These are phyloP conservation scores for Drosophila imparisetae DNA, from an alignment of 2,888 invertebrate genomes.

Conservation along the genomic window DNA sequence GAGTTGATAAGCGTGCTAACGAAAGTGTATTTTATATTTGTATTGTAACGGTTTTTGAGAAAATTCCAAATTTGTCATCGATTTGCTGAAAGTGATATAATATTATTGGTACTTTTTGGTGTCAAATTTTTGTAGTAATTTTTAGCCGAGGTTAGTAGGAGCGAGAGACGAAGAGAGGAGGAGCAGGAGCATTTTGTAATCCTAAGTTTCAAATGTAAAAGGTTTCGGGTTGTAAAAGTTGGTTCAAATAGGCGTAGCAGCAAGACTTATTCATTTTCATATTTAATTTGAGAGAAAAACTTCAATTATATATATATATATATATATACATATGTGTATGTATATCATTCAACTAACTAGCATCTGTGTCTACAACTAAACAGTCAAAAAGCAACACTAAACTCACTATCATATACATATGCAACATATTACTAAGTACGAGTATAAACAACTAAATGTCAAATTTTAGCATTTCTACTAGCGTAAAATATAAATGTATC, in stretches of 20 bases:
- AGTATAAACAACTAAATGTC: slow-evolving; percentile 62
- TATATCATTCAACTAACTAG: slow-evolving; percentile 51
- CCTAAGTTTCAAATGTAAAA: slow-evolving; percentile 36
- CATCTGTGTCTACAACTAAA: slow-evolving; percentile 65
- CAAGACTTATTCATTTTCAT: slow-evolving; percentile 30
- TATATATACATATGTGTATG: slow-evolving; percentile 2
- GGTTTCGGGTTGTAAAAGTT: slow-evolving; percentile 66
- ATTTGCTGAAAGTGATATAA: slow-evolving; percentile 75
- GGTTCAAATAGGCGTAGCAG: slow-evolving; percentile 54
- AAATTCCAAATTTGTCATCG: slow-evolving; percentile 73
- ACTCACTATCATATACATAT: slow-evolving; percentile 52
- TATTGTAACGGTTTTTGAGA: slow-evolving; percentile 58
- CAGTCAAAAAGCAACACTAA: slow-evolving; percentile 32
- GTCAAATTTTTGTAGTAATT: slow-evolving; percentile 55
- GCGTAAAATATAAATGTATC: slow-evolving; percentile 46
- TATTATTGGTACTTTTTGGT: slow-evolving; percentile 71
- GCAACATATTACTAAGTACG: slow-evolving; percentile 36
- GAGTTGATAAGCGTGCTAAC: slow-evolving; percentile 48
- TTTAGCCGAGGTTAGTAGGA: slow-evolving; percentile 19
- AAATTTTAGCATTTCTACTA: slow-evolving; percentile 72
- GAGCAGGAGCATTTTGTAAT: slow-evolving; percentile 36
- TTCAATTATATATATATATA: slow-evolving; percentile 16
- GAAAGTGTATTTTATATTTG: slow-evolving; percentile 58
- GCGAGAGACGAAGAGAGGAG: not conserved
- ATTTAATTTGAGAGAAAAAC: slow-evolving; percentile 16